Evolutionary conservation across 2,113 vertebrate genomes (phyloP), one percentile per base, ranked within the genome.

Genomic region (Prunella himalayana): DNA sequence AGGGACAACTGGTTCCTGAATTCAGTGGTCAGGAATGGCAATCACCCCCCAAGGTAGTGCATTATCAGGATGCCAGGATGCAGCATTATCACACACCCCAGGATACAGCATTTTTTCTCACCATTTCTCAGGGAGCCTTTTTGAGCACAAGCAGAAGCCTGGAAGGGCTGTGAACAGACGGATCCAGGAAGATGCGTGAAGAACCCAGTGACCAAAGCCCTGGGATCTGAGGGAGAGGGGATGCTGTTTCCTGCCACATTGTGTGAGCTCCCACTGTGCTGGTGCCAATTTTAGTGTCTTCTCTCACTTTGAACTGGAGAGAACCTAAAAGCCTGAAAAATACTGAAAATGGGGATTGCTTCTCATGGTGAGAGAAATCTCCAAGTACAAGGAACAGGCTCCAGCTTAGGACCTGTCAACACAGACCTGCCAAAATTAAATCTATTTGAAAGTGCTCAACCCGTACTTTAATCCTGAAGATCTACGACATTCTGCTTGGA

Each of bases 11-110:
- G 30, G 3, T 23, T 50, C 27, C 33, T 1, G 4, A 31, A 33
- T 56, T 9, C 5, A 10, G 1, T 6, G 44, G 11, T 54, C 15
- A 75, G 78, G 59, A 70, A 63, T 6, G 13, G 44, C 56, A 68
- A 18, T 31, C 10, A 21, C 1, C 0, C 28, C 30, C 10, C 23
- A 16, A 9, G 64, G 30, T 3, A 3, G 0, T 1, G 33, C 13
- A 18, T 37, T 20, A 10, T 6, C 53, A 28, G 37, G 27, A 19
- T 17, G 6, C 27, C 44, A 60, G 49, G 39, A 24, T 5, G 7
- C 0, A 4, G 45, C 5, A 22, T 9, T 19, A 3, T 23, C 66
- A 22, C 76, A 56, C 37, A 57, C 2, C 11, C 9, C 53, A 41
- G 50, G 64, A 37, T 8, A 11, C 0, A 11, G 53, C 7, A 14